Evolutionary conservation across 1,140 invertebrate species (phyloP), one percentile per base, ranked within the genome.

Genomic region (Drosophila orena): DNA sequence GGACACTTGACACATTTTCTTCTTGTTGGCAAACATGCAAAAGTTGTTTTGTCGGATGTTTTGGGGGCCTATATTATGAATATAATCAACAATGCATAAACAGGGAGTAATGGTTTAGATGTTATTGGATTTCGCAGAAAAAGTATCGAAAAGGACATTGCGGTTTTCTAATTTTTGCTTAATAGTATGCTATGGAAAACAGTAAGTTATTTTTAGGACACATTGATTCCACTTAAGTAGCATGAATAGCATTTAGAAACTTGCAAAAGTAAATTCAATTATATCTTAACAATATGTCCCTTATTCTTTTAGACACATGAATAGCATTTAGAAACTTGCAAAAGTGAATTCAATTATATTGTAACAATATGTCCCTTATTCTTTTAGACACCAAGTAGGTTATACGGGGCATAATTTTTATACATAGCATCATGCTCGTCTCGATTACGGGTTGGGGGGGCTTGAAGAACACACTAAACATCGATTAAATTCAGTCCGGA

Each of bases 1-100:
- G 72, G 38, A 61, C 44, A 62, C 61, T 73, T 78, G 68, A 81
- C 68, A 81, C 57, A 83, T 83, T 83, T 50, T 62, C 53, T 14
- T 38, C 50, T 52, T 47, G 57, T 77, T 80, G 78, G 65, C 78
- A 77, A 57, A 27, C 37, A 54, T 35, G 37, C 44, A 60, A 42
- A 22, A 50, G 17, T 17, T 27, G 15, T 56, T 35, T 72, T 72
- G 68, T 47, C 46, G 44, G 20, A 27, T 60, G 46, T 72, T 60
- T 55, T 40, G 64, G 64, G 35, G 12, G 6, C 37, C n/a, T 34
- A 17, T 59, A 37, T 56, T 38, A 38, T 46, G 37, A 38, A 42
- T 52, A 44, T 30, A 44, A 35, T 66, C 20, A 52, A 59, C 22
- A 34, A 68, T 27, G 30, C 44, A 68, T 24, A 35, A 58, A 38